phyloP scores from a whole-genome alignment of 1,140 invertebrate genomes.

The Drosophila tsacasi region DNA sequence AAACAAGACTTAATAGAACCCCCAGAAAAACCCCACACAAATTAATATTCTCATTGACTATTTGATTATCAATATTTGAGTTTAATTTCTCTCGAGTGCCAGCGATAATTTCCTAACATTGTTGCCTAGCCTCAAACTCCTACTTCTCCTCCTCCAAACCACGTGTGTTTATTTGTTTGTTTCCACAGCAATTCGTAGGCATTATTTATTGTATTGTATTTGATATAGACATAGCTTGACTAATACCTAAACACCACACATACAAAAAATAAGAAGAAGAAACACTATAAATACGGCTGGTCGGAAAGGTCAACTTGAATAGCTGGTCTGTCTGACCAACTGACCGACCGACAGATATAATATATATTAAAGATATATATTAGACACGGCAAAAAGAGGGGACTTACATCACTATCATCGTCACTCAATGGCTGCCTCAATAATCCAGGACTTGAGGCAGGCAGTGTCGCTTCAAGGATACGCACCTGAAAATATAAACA shows the following conservation, averaged over 20 bases:
- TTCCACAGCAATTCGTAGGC: slow-evolving; percentile 6
- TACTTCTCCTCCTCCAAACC: neutral
- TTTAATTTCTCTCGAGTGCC: slow-evolving; percentile 25
- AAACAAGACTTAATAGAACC: neutral
- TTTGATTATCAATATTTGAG: slow-evolving; percentile 13
- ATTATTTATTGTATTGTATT: slow-evolving; percentile 37
- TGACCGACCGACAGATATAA: slow-evolving; percentile 22
- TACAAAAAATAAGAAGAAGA: neutral
- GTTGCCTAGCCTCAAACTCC: neutral
- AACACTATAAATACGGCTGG: slow-evolving; percentile 41
- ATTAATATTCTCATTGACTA: slow-evolving; percentile 19
- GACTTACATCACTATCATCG: slow-evolving; percentile 51
- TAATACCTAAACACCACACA: slow-evolving; percentile 38
- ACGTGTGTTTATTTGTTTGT: slow-evolving; percentile 35
- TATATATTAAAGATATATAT: slow-evolving; percentile 28
- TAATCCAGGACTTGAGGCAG: slow-evolving; percentile 84
- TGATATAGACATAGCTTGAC: slow-evolving; percentile 41
- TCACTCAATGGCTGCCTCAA: slow-evolving; percentile 72
- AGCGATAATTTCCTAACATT: slow-evolving; percentile 9
- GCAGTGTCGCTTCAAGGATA: slow-evolving; percentile 63
- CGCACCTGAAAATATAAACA: slow-evolving; percentile 58
- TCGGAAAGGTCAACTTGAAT: slow-evolving; percentile 76
- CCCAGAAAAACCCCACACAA: neutral
- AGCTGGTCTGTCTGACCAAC: slow-evolving; percentile 46
- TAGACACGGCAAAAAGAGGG: slow-evolving; percentile 11